Evolutionary conservation across 2,888 invertebrate genomes (phyloP).

Genomic region (Ornithoptera alexandrae): DNA sequence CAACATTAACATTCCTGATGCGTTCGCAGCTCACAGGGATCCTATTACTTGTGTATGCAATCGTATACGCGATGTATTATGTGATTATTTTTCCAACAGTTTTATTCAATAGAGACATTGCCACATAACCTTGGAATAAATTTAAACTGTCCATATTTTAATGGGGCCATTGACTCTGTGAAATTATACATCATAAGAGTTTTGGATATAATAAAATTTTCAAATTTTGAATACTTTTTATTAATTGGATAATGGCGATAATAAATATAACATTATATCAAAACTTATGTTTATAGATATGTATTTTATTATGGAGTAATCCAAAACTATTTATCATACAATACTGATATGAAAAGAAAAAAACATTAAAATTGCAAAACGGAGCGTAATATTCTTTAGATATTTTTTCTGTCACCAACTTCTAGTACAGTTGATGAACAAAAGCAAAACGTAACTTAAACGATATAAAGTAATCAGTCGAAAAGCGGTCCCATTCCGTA

Average conservation of each 20-base stretch:
- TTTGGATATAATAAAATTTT: not conserved
- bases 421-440: not conserved
- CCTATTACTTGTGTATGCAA: conserved; percentile 12
- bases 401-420: not conserved
- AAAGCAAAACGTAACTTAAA: conserved; percentile 16
- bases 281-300: too few species aligned
- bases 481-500: conserved; percentile 24
- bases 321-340: too few species aligned
- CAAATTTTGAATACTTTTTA: not conserved
- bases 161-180: conserved; percentile 9
- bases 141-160: not conserved
- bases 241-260: too few species aligned
- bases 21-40: not conserved
- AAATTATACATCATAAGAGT: not conserved
- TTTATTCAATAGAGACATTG: conserved; percentile 5
- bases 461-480: conserved; percentile 19
- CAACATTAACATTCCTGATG: conserved; percentile 11
- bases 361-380: not conserved
- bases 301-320: too few species aligned
- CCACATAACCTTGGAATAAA: conserved; percentile 15
- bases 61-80: conserved; percentile 5
- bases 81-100: conserved; percentile 14
- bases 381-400: not conserved
- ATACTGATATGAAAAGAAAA: not conserved
- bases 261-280: too few species aligned